phyloP scores from a whole-genome alignment of 2,797 vertebrate genomes.

The Onychomys torridus region DNA sequence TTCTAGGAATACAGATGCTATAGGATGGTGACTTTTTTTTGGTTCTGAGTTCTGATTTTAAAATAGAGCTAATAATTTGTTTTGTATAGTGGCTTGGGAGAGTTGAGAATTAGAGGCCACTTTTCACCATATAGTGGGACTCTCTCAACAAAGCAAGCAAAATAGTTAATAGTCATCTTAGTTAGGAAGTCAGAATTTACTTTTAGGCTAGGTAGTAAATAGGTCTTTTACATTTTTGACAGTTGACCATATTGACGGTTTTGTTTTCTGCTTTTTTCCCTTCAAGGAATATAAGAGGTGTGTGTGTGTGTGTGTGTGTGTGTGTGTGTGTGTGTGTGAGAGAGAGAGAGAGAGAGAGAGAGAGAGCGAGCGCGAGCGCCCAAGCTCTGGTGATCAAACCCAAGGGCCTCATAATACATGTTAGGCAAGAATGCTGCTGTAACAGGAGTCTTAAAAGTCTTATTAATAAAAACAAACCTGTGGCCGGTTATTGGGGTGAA shows the following conservation, averaged over 20 bases:
- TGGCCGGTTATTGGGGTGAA: too few species aligned
- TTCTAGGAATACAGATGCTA: neutral
- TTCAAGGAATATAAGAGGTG: neutral
- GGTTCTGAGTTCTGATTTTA: constrained; percentile 9
- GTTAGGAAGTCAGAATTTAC: constrained; percentile 42
- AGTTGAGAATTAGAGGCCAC: neutral
- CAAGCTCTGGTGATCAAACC: neutral
- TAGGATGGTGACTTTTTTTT: neutral
- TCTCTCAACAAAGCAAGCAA: neutral
- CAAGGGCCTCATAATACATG: neutral
- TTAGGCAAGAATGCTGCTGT: neutral
- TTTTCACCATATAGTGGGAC: neutral
- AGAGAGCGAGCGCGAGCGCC: too few species aligned
- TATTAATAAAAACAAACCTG: too few species aligned
- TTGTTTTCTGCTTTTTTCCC: neutral
- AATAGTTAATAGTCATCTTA: neutral
- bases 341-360: neutral
- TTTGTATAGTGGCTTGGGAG: neutral
- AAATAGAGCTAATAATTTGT: constrained; percentile 36
- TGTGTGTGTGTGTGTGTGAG: neutral
- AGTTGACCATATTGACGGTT: constrained; percentile 20
- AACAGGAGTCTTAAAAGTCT: too few species aligned
- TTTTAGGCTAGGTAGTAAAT: constrained; percentile 9
- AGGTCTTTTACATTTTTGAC: constrained; percentile 32
- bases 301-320: too few species aligned